Evolutionary conservation across 35 echinoderm and acorn worm genomes (phyloP), one percentile per base, ranked within the genome.

Genomic region (Heliocidaris erythrogramma): DNA sequence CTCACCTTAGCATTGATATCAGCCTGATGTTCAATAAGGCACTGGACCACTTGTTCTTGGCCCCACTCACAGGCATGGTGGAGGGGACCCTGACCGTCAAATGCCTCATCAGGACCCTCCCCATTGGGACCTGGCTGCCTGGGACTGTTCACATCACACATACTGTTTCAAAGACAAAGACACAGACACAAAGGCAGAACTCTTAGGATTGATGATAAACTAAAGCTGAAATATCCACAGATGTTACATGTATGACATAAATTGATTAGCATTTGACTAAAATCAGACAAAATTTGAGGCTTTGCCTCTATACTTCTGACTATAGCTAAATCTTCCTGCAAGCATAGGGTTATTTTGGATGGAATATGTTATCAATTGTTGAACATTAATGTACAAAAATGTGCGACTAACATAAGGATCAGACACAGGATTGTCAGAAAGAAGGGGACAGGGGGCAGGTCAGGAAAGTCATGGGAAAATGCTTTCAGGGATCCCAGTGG

Each of bases 131-230:
- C 98, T 13, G 98, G 96, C 65, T 95, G 96, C 35, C 98, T 94
- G 4, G 97, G 97, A 88, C 97, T 99, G 94, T 99, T 99, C 30
- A 99, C 98, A 95, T 99, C 98, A 94, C 98, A 99, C 71, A 97
- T 91, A 89, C 97, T 97, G 94, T 21, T 94, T 85, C 11, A 88
- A 95, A 8, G n/a, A n/a, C n/a, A n/a, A n/a, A n/a, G 90, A 87
- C 32, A 10, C 11, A 53, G 24, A 86, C 24, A 61, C 13, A 90
- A 65, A 17, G 10, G 12, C 78, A 90, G 24, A 48, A 96, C 5
- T 21, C 5, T 11, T 29, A 24, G 30, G 48, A 49, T 59, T 92
- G 32, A 21, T 60, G 29, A 95, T 31, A 95, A 18, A 5, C 47
- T 47, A 4, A 35, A 49, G 7, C 91, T 59, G 52, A 49, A 47